Conservation (phyloP, 1,140 invertebrate genomes). For the Cydia fagiglandana region DNA sequence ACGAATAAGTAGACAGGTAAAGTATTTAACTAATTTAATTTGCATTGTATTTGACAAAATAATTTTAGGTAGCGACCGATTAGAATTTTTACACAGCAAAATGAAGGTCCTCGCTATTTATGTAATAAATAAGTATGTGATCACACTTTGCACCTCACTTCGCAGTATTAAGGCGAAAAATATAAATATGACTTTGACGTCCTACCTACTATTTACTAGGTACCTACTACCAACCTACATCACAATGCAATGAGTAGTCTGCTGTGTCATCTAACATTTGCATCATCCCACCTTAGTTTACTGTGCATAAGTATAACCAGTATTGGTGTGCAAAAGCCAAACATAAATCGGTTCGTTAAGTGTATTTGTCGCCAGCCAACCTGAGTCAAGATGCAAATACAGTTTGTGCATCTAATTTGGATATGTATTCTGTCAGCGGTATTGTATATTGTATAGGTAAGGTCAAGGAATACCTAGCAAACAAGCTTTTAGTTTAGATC, state of each 20-base stretch:
- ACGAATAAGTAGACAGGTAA: neutral
- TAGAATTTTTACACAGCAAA: too few relatives aligned
- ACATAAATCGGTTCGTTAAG: slow-evolving; percentile 16
- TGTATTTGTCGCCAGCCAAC: neutral
- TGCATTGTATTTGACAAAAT: too few relatives aligned
- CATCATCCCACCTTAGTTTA: neutral
- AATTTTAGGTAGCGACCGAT: too few relatives aligned
- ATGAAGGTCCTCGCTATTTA: too few relatives aligned
- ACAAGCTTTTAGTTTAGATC: neutral
- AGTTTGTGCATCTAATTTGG: slow-evolving; percentile 1
- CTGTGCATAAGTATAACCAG: neutral
- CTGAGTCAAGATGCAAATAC: neutral
- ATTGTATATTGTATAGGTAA: neutral
- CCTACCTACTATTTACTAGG: too few relatives aligned
- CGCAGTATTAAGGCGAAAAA: too few relatives aligned
- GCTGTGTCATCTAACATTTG: neutral
- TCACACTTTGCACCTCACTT: too few relatives aligned
- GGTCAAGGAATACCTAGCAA: neutral
- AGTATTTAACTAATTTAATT: too few relatives aligned
- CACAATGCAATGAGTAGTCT: neutral
- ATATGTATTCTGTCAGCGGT: neutral
- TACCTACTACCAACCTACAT: too few relatives aligned
- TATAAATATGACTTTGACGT: too few relatives aligned
- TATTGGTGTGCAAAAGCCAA: neutral
- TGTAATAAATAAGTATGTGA: too few relatives aligned